Evolutionary conservation across 37 sponge, comb jelly and placozoan species (phyloP), one percentile per base, ranked within the genome.

Genomic region (Petrosia ficiformis): DNA sequence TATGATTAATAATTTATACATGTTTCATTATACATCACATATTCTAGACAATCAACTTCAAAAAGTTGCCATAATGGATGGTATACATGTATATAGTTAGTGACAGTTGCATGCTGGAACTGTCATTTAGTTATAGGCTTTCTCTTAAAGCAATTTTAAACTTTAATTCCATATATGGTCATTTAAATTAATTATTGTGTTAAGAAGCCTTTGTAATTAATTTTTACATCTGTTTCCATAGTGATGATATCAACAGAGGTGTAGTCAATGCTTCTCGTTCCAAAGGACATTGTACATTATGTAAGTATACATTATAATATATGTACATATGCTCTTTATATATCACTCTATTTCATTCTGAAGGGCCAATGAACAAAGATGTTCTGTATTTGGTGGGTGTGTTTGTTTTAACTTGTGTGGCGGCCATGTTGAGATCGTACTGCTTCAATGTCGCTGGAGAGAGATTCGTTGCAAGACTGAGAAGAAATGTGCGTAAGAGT

Each of bases 391-490:
- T 93, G 67, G 61, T 89, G 28, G 87, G 25, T 4, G 35, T 93
- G 31, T 93, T 89, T 71, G 34, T 77, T 16, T 79, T 77, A 19
- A 90, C 75, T 2, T 80, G 84, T 4, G 44, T 81, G 0, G 80
- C 94, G 10, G 24, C 76, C 0, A 40, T 89, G 61, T 64, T 89
- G 31, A 42, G 94, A 25, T 70, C 87, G n/a, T 69, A 68, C 40
- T 31, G 82, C 36, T 89, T 89, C 74, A 79, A 59, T 10, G 31
- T 81, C 35, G 83, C 94, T 65, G 94, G 90, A 42, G 86, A 93
- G 59, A 73, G 86, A 41, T 82, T 89, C 70, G 90, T 89, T 21
- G 94, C 94, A 37, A 59, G 90, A 42, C 79, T 93, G 6, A 77
- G 90, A 41, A 81, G 33, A 32, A 76, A 57, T 33, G 94, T 93